A percentile compares a stretch with the other conserved stretches of the same genome.
These are phyloP conservation scores for Euplexia lucipara DNA, from an alignment of 2,888 invertebrate genomes.

Conservation along the genomic window DNA sequence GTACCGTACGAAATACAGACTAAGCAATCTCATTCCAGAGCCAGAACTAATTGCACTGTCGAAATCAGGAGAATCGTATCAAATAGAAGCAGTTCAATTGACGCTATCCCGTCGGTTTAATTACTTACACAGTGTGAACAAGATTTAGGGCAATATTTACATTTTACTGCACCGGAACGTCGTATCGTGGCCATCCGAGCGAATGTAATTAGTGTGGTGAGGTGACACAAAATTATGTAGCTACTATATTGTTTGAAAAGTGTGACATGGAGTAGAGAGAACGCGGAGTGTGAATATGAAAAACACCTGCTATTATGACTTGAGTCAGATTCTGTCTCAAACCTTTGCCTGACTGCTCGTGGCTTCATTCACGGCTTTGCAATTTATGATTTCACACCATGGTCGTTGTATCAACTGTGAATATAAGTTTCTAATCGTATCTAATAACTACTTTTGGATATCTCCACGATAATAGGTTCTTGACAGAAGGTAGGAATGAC, in stretches of 20 bases:
- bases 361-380: no score
- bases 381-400: no score
- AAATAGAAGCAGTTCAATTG: constrained; percentile 46
- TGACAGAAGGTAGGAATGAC: no score
- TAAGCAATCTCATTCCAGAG: constrained; percentile 16
- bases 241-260: constrained; percentile 26
- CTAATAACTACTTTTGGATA: no score
- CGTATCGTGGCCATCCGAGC: constrained; percentile 34
- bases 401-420: no score
- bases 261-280: constrained; percentile 4
- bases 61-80: constrained; percentile 30
- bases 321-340: no score
- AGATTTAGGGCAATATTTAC: constrained; percentile 65
- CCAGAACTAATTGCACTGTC: constrained; percentile 17
- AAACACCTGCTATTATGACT: not conserved
- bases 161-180: constrained; percentile 56
- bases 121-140: constrained; percentile 52
- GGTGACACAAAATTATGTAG: constrained; percentile 39
- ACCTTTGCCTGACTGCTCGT: no score
- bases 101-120: constrained; percentile 48
- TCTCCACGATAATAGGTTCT: no score
- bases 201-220: constrained; percentile 59
- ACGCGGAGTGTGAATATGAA: not conserved
- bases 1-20: constrained; percentile 2
- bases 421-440: no score